phyloP scores from a whole-genome alignment of 2,888 invertebrate species.

The Yponomeuta cagnagella region DNA sequence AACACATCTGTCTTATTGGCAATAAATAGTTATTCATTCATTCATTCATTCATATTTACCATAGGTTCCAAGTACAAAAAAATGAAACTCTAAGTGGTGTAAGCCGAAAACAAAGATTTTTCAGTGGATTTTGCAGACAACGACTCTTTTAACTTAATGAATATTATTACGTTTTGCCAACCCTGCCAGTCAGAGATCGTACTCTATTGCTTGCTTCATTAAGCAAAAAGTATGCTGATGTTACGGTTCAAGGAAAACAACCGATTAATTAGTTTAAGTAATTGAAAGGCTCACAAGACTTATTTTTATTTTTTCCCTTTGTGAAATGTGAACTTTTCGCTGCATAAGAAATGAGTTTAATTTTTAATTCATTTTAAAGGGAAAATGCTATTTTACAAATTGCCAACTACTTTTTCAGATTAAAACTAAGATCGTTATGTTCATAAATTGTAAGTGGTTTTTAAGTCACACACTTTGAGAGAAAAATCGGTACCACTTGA shows the following conservation, averaged over 20 bases:
- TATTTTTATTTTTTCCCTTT: constrained; percentile 51
- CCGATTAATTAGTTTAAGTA: constrained; percentile 70
- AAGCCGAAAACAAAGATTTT: too few relatives aligned
- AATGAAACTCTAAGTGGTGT: too few relatives aligned
- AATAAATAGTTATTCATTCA: too few relatives aligned
- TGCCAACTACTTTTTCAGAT: neutral
- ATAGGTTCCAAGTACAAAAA: too few relatives aligned
- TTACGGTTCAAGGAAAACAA: constrained; percentile 54
- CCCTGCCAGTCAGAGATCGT: constrained; percentile 39
- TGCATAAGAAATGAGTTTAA: neutral
- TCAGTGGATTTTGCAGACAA: too few relatives aligned
- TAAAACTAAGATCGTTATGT: neutral
- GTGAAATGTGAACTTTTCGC: constrained; percentile 27
- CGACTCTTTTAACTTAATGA: too few relatives aligned
- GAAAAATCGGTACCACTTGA: neutral
- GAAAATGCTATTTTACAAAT: neutral
- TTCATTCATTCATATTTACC: too few relatives aligned
- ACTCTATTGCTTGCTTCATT: constrained; percentile 60
- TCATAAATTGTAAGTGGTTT: too few relatives aligned
- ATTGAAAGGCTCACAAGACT: constrained; percentile 52
- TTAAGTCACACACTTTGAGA: neutral
- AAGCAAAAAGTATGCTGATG: constrained; percentile 67
- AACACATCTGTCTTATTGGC: too few relatives aligned
- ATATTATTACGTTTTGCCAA: constrained; percentile 23
- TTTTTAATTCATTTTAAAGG: neutral